Conservation (phyloP, 1,140 invertebrate genomes). For the Trypoxylus dichotomus region DNA sequence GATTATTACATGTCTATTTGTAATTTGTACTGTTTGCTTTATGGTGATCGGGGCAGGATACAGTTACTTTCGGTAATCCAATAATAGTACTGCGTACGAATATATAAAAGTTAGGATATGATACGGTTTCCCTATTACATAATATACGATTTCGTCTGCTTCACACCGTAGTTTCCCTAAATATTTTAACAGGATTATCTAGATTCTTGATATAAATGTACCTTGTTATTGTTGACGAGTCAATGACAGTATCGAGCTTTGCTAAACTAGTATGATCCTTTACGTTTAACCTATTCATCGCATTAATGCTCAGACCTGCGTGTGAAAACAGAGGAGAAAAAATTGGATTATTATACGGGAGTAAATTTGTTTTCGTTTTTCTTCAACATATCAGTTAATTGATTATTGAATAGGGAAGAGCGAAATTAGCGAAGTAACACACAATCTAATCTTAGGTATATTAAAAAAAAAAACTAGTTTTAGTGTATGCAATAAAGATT, state of each 20-base stretch:
- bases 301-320: conserved; percentile 36
- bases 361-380: neutral
- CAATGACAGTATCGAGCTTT: conserved; percentile 34
- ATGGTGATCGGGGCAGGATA: no score
- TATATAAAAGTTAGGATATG: neutral
- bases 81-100: no score
- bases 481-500: neutral
- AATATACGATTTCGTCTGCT: neutral
- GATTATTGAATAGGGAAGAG: no score
- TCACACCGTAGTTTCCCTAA: conserved; percentile 39
- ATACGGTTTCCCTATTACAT: neutral
- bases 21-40: no score
- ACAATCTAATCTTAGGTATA: neutral
- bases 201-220: conserved; percentile 40
- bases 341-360: neutral
- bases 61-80: no score
- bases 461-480: neutral
- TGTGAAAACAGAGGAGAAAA: conserved; percentile 26
- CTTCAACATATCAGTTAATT: no score
- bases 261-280: conserved; percentile 16
- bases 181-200: conserved; percentile 39
- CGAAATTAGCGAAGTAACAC: neutral
- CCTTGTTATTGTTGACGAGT: conserved; percentile 39
- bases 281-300: conserved; percentile 30
- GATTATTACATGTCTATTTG: no score